These are phyloP conservation scores for Ammospiza caudacuta DNA, from an alignment of 2,113 vertebrate species.

Conservation along the genomic window DNA sequence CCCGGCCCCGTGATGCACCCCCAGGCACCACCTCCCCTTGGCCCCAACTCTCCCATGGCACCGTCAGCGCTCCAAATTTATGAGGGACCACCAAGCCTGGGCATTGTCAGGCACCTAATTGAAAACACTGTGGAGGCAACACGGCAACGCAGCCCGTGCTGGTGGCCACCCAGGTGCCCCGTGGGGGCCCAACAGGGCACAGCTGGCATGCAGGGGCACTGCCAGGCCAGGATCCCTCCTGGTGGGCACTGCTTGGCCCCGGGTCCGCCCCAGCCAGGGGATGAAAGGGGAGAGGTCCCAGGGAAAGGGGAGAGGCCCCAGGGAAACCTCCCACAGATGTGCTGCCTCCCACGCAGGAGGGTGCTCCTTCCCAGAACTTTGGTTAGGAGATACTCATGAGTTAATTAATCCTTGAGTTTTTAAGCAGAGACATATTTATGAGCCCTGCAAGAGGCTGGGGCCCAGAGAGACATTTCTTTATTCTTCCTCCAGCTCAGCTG, in stretches of 20 bases:
- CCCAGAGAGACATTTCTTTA: slow-evolving; percentile 67
- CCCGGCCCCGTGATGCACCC: rapidly evolving
- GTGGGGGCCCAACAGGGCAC: rapidly evolving
- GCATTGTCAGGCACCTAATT: slow-evolving; percentile 48
- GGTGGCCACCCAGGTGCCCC: neutral
- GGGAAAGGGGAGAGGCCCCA: neutral
- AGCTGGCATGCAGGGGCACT: rapidly evolving
- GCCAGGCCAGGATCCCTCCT: rapidly evolving
- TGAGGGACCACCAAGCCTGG: neutral
- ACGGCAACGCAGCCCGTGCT: rapidly evolving
- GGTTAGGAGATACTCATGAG: slow-evolving; percentile 58
- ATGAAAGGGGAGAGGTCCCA: neutral
- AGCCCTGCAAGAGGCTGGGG: slow-evolving; percentile 67
- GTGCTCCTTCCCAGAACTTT: slow-evolving; percentile 53
- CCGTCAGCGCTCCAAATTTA: neutral
- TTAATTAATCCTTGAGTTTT: slow-evolving; percentile 68
- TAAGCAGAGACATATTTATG: slow-evolving; percentile 74
- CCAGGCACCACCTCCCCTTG: rapidly evolving
- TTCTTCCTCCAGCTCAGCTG: slow-evolving; percentile 73
- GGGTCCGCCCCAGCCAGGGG: rapidly evolving
- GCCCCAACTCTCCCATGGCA: neutral
- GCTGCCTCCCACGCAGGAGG: neutral
- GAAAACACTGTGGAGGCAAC: slow-evolving; percentile 26
- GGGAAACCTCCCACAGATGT: neutral
- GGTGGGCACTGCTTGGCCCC: neutral